These are phyloP conservation scores for Agonopterix alstromeriana DNA, from an alignment of 2,888 invertebrate genomes.

Conservation along the genomic window DNA sequence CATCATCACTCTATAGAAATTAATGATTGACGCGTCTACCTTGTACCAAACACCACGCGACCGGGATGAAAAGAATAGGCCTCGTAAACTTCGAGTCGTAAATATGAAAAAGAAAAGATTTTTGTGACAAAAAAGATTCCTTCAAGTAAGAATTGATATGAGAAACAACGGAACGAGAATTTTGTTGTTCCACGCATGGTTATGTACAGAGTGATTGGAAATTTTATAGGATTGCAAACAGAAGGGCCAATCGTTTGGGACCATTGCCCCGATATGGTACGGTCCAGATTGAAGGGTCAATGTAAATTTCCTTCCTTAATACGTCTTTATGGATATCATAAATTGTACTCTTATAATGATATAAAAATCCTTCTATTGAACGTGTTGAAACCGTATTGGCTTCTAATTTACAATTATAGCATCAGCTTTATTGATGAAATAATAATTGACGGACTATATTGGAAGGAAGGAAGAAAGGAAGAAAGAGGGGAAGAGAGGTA, in stretches of 20 bases:
- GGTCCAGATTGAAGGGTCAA: no score
- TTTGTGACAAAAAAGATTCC: slow-evolving; percentile 37
- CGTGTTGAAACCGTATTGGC: no score
- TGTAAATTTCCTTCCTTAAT: background rate
- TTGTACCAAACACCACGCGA: slow-evolving; percentile 28
- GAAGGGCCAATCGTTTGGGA: background rate
- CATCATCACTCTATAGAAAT: no score
- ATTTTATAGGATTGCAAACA: slow-evolving; percentile 1
- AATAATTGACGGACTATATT: no score
- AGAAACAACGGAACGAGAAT: slow-evolving; percentile 26
- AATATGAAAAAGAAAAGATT: slow-evolving; percentile 61
- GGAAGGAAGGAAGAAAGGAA: no score
- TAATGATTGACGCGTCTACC: background rate
- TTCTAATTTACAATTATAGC: no score
- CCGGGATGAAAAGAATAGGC: slow-evolving; percentile 50
- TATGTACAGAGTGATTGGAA: slow-evolving; percentile 4
- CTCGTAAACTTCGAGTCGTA: slow-evolving; percentile 60
- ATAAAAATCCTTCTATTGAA: no score
- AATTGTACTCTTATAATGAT: no score
- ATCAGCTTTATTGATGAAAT: no score
- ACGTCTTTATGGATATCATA: no score
- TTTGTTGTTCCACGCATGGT: slow-evolving; percentile 2
- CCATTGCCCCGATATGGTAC: background rate
- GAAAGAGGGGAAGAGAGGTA: no score
- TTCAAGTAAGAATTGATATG: slow-evolving; percentile 32